phyloP scores from a whole-genome alignment of 35 echinoderm and acorn worm species.

The Heliocidaris erythrogramma region DNA sequence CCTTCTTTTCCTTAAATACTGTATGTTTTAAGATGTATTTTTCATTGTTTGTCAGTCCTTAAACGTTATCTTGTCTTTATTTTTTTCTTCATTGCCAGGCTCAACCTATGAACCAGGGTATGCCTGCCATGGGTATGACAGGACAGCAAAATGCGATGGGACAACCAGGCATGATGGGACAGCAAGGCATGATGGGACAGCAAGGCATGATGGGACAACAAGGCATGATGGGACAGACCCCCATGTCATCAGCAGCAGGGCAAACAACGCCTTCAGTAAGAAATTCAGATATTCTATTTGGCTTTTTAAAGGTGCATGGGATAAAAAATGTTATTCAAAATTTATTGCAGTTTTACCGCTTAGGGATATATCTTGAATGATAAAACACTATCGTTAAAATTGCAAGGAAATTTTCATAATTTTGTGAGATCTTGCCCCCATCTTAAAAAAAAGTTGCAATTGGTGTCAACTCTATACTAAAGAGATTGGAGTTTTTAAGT shows the following conservation, averaged over 20 bases:
- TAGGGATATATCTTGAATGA: too few species aligned
- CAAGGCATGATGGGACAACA: conserved; percentile 19
- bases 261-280: not conserved
- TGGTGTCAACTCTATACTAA: too few species aligned
- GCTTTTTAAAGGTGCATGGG: not conserved
- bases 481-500: too few species aligned
- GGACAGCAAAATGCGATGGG: not conserved
- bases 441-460: too few species aligned
- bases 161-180: conserved; percentile 38
- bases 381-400: too few species aligned
- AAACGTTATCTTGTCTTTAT: not conserved
- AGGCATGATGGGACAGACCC: not conserved
- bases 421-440: too few species aligned
- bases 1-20: too few species aligned
- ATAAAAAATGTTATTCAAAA: too few species aligned
- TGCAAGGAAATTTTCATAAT: too few species aligned
- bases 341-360: too few species aligned
- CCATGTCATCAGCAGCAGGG: conserved; percentile 3
- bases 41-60: not conserved
- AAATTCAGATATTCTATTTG: not conserved
- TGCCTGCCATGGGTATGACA: not conserved
- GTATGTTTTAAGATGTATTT: too few species aligned
- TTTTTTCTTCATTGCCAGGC: not conserved
- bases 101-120: not conserved
- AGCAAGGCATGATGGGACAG: conserved; percentile 17